These are phyloP conservation scores for Squalus acanthias DNA, from an alignment of 2,797 vertebrate genomes.

Conservation along the genomic window DNA sequence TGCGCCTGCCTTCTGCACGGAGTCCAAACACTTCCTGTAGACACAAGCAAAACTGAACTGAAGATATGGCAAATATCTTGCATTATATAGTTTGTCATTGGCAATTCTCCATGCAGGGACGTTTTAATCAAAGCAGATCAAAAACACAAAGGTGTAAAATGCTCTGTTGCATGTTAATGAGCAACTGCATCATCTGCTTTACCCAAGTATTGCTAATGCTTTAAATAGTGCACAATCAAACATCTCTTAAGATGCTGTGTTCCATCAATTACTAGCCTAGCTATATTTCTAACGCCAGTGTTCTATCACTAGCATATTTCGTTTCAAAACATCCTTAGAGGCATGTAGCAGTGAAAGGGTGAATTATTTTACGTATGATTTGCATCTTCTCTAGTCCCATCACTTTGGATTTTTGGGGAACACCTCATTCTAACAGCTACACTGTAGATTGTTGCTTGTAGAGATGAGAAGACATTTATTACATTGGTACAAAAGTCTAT, in stretches of 20 bases:
- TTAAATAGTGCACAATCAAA: neutral
- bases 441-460: neutral
- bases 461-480: neutral
- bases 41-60: neutral
- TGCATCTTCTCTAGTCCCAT: neutral
- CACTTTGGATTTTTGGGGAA: neutral
- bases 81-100: neutral
- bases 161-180: neutral
- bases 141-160: neutral
- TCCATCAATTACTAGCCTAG: neutral
- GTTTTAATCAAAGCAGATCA: neutral
- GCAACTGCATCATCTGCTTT: neutral
- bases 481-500: neutral
- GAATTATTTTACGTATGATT: neutral
- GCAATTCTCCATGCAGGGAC: neutral
- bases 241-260: neutral
- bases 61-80: neutral
- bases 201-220: neutral
- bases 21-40: neutral
- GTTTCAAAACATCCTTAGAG: neutral
- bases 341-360: neutral
- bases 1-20: neutral
- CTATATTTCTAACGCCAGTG: neutral
- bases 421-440: neutral
- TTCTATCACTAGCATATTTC: neutral